A percentile compares a stretch with the other conserved stretches of the same genome.
Evolutionary conservation across 2,888 invertebrate genomes (phyloP).

Genomic region (Dasysyrphus albostriatus): DNA sequence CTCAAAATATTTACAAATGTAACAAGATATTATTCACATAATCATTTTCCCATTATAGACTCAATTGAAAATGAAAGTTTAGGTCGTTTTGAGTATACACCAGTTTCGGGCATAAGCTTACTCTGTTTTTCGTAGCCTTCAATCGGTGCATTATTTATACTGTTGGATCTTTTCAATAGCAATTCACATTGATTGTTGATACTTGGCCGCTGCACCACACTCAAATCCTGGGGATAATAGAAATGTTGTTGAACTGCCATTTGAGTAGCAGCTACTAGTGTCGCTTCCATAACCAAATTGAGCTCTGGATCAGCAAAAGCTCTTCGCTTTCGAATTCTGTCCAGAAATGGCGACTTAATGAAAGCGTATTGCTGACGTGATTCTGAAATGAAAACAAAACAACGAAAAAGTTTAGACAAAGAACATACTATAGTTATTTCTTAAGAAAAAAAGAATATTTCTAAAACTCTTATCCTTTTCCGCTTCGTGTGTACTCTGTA

Average conservation of each 20-base stretch:
- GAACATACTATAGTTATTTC: not conserved
- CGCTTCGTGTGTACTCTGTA: slow-evolving; percentile 28
- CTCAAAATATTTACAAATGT: slow-evolving; percentile 11
- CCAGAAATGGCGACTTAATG: slow-evolving; percentile 81
- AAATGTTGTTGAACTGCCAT: slow-evolving; percentile 44
- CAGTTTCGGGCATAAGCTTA: not conserved
- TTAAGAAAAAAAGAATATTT: slow-evolving; percentile 22
- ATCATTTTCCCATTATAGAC: slow-evolving; percentile 88
- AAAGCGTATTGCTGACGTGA: slow-evolving; percentile 81
- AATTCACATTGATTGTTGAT: not conserved
- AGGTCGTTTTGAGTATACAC: slow-evolving; percentile 74
- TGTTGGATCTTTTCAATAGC: slow-evolving; percentile 26
- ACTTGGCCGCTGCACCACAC: not conserved
- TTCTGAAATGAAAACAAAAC: slow-evolving; percentile 78
- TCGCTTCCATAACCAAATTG: slow-evolving; percentile 82
- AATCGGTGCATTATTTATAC: not conserved
- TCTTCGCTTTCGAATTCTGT: slow-evolving; percentile 84
- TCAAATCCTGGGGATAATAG: slow-evolving; percentile 28
- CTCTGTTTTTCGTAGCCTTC: not conserved
- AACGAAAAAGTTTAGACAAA: not conserved
- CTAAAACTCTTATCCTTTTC: slow-evolving; percentile 43
- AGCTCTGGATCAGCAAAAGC: slow-evolving; percentile 85
- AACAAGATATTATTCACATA: slow-evolving; percentile 53
- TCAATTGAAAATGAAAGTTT: slow-evolving; percentile 86
- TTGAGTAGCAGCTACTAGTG: slow-evolving; percentile 77